A percentile compares a stretch with the other conserved stretches of the same genome.
Evolutionary conservation across 2,113 vertebrate genomes (phyloP).

Genomic region (Alligator sinensis): DNA sequence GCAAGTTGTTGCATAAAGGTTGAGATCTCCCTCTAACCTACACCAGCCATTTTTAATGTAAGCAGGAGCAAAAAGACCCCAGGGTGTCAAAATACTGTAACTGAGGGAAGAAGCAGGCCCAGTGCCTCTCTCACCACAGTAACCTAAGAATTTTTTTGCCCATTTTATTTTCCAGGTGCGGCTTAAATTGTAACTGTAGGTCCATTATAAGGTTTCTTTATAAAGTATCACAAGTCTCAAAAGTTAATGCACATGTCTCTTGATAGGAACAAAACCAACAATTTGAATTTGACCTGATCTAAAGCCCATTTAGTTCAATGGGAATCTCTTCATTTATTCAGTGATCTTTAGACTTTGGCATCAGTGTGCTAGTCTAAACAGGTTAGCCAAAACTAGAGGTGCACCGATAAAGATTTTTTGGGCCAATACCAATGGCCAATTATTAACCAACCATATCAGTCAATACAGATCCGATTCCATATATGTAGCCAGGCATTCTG

Average conservation of each 20-base stretch:
- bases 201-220: not conserved
- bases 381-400: too few relatives aligned
- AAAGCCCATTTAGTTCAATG: too few relatives aligned
- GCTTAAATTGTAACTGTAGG: not conserved
- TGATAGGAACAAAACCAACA: not conserved
- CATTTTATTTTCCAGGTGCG: fast-evolving
- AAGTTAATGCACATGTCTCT: not conserved
- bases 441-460: too few relatives aligned
- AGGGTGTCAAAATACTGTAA: not conserved
- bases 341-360: not conserved
- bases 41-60: not conserved
- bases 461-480: too few relatives aligned
- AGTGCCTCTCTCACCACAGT: not conserved
- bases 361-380: not conserved
- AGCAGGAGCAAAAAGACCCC: not conserved
- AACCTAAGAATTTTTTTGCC: not conserved
- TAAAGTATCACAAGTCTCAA: not conserved
- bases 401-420: too few relatives aligned
- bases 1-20: not conserved
- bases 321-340: not conserved
- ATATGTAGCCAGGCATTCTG: too few relatives aligned
- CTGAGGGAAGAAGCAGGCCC: not conserved
- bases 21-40: not conserved
- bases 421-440: too few relatives aligned
- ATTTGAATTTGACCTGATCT: too few relatives aligned